phyloP scores from a whole-genome alignment of 53 echinoderm and acorn worm species.

The Temnopleurus reevesii region DNA sequence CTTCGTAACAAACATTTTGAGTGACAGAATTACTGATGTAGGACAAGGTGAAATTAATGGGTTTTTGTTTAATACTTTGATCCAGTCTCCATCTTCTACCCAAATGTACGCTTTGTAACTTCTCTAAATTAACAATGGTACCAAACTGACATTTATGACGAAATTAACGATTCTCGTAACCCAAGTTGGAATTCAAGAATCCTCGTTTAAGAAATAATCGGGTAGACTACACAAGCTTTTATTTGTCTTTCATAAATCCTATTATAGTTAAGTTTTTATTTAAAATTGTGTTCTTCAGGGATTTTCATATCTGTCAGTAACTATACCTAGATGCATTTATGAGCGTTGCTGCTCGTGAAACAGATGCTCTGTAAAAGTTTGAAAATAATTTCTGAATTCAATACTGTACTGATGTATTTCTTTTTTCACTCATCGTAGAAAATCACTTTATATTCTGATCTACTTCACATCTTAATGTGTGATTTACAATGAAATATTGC shows the following conservation, averaged over 20 bases:
- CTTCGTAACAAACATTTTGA: too few relatives aligned
- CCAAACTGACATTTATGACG: conserved; percentile 22
- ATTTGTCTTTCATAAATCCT: neutral
- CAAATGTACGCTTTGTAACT: neutral
- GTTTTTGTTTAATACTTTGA: too few relatives aligned
- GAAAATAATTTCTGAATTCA: neutral
- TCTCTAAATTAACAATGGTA: conserved; percentile 31
- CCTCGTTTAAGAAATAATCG: neutral
- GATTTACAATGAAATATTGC: too few relatives aligned
- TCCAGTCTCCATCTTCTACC: too few relatives aligned
- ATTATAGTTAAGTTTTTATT: neutral
- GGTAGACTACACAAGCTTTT: conserved; percentile 1
- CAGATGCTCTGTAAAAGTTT: neutral
- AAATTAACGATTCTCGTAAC: conserved; percentile 2
- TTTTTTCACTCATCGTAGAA: too few relatives aligned
- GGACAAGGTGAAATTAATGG: too few relatives aligned
- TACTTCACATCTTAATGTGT: too few relatives aligned
- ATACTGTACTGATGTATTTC: too few relatives aligned
- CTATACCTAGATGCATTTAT: neutral
- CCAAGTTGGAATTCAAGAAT: neutral
- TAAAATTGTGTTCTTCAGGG: conserved; percentile 7
- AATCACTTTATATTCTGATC: too few relatives aligned
- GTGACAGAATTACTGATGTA: too few relatives aligned
- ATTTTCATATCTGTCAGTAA: neutral
- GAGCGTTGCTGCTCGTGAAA: conserved; percentile 3